These are phyloP conservation scores for Pontoporia blainvillei DNA, from an alignment of 2,113 vertebrate species.

Conservation along the genomic window DNA sequence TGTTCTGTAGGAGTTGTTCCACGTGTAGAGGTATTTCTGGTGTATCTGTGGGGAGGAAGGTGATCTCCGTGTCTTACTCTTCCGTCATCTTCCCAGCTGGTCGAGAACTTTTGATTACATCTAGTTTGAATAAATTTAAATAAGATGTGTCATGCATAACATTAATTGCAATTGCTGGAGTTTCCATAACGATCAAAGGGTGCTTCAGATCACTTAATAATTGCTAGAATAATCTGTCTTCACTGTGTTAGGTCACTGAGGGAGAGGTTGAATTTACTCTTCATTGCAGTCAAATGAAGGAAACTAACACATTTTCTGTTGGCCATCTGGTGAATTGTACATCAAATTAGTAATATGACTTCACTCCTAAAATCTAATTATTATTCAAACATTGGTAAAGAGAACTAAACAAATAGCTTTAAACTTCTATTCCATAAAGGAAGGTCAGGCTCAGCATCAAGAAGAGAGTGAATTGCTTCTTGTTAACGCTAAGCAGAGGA, in stretches of 20 bases:
- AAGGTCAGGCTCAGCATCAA: background rate
- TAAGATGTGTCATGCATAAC: constrained; percentile 48
- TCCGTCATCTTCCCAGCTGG: no score
- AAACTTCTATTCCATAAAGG: background rate
- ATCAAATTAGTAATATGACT: constrained; percentile 55
- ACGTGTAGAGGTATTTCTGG: no score
- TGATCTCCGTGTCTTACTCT: no score
- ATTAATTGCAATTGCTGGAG: constrained; percentile 37
- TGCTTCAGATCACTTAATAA: constrained; percentile 33
- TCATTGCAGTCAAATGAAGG: constrained; percentile 34
- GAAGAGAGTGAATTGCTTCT: background rate
- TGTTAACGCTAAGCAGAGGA: background rate
- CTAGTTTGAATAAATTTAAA: constrained; percentile 35
- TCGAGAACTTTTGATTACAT: background rate
- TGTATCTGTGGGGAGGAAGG: no score
- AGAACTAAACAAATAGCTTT: constrained; percentile 48
- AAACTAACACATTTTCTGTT: constrained; percentile 44
- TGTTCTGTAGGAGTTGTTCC: no score
- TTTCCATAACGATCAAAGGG: constrained; percentile 22
- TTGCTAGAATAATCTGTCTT: constrained; percentile 49
- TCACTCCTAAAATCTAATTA: constrained; percentile 55
- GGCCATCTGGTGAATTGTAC: constrained; percentile 55
- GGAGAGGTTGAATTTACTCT: constrained; percentile 54
- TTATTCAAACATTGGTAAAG: constrained; percentile 35
- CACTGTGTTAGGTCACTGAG: constrained; percentile 33